Percentiles rank a stretch among this genome's conserved stretches.
Evolutionary conservation across 1,140 invertebrate species (phyloP).

Genomic region (Drosophila santomea): DNA sequence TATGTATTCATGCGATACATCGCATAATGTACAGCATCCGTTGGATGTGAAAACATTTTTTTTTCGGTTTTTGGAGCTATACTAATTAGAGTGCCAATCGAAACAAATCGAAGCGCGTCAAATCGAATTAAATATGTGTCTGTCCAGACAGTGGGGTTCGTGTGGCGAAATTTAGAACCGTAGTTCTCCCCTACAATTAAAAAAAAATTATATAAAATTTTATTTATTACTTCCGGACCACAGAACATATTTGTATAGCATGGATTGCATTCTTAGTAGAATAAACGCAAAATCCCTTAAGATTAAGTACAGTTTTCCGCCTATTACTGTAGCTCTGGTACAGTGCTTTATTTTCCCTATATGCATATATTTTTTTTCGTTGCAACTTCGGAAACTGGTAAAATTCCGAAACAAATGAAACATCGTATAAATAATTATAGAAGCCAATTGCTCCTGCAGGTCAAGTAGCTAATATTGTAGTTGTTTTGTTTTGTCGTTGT

Average conservation of each 20-base stretch:
- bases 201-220: too few relatives aligned
- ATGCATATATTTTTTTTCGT: conserved; percentile 9
- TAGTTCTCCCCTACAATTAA: too few relatives aligned
- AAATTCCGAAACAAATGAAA: conserved; percentile 84
- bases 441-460: conserved; percentile 67
- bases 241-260: background rate
- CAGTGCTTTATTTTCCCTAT: background rate
- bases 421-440: conserved; percentile 84
- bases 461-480: conserved; percentile 61
- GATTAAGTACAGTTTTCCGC: background rate
- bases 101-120: conserved; percentile 25
- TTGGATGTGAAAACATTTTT: conserved; percentile 41
- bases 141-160: conserved; percentile 5
- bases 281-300: background rate
- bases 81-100: conserved; percentile 50
- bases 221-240: too few relatives aligned
- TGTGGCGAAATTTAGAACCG: background rate
- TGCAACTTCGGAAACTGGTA: conserved; percentile 61
- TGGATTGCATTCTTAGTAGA: too few relatives aligned
- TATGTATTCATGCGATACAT: conserved; percentile 64
- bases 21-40: conserved; percentile 54
- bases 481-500: conserved; percentile 32
- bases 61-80: conserved; percentile 15
- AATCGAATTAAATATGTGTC: conserved; percentile 15
- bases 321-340: background rate